Evolutionary conservation across 2,113 vertebrate genomes (phyloP).

Genomic region (Cyphomyrus discorhynchus): DNA sequence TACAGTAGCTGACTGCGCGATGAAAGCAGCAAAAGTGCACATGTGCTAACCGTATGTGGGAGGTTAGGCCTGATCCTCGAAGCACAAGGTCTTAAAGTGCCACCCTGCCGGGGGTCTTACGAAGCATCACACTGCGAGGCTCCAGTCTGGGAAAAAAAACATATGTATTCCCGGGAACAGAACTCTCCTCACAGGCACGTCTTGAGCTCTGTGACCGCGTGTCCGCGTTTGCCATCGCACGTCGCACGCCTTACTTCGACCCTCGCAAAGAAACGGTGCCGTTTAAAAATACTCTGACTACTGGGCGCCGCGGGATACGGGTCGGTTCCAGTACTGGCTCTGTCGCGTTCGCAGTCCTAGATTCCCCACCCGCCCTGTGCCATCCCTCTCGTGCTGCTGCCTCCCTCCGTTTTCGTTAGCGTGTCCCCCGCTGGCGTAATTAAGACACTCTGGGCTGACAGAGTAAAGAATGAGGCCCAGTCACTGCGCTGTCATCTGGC

Average conservation of each 20-base stretch:
- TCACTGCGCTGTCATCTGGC: not conserved
- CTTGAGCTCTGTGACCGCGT: not conserved
- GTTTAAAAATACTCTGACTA: not conserved
- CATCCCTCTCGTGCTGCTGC: not conserved
- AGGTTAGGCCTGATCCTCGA: not conserved
- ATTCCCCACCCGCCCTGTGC: not conserved
- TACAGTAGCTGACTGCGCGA: not conserved
- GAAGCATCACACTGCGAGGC: not conserved
- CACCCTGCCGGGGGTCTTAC: not conserved
- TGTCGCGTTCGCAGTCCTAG: not conserved
- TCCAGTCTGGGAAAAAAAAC: not conserved
- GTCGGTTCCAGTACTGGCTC: not conserved
- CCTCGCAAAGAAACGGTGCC: not conserved
- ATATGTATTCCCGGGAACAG: not conserved
- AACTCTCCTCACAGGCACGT: not conserved
- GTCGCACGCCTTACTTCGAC: not conserved
- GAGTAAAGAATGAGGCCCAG: not conserved
- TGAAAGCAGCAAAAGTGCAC: not conserved
- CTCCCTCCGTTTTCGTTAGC: not conserved
- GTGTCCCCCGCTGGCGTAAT: not conserved
- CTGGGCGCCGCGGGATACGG: not conserved
- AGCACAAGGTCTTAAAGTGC: not conserved
- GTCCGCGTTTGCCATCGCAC: not conserved
- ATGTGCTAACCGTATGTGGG: not conserved
- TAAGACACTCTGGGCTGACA: not conserved